phyloP scores from a whole-genome alignment of 1,140 invertebrate genomes.

The Aphidius ervi region DNA sequence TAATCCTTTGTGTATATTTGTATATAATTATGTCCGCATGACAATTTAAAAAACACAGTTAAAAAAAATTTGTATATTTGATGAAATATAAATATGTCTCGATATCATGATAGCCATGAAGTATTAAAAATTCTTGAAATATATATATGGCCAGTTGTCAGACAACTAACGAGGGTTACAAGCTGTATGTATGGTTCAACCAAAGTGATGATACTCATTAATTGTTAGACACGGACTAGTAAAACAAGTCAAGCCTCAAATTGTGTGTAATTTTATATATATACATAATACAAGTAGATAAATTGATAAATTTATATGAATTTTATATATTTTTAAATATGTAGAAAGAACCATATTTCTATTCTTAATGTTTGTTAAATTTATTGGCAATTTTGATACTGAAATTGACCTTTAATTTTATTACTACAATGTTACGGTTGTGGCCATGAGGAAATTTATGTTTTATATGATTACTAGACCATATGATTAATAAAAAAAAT shows the following conservation, averaged over 20 bases:
- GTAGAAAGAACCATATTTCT: too few relatives aligned
- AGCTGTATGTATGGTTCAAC: conserved; percentile 22
- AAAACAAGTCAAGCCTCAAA: too few relatives aligned
- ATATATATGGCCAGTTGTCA: conserved; percentile 37
- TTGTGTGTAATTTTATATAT: too few relatives aligned
- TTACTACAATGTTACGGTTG: conserved; percentile 9
- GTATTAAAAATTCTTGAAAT: conserved; percentile 26
- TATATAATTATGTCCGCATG: too few relatives aligned
- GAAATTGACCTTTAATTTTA: conserved; percentile 25
- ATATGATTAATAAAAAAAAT: too few relatives aligned
- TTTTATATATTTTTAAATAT: neutral
- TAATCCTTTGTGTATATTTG: too few relatives aligned
- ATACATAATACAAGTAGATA: too few relatives aligned
- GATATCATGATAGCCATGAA: neutral
- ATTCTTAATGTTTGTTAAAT: conserved; percentile 1
- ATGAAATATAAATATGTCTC: neutral
- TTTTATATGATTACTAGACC: too few relatives aligned
- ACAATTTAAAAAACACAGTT: too few relatives aligned
- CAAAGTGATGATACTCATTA: conserved; percentile 38
- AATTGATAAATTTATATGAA: too few relatives aligned
- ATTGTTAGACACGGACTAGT: neutral
- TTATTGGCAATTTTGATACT: conserved; percentile 21
- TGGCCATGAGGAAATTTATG: too few relatives aligned
- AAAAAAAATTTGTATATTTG: too few relatives aligned
- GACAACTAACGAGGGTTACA: conserved; percentile 37